Conservation (phyloP, 2,888 invertebrate species). For the Drosophila fungiperda region DNA sequence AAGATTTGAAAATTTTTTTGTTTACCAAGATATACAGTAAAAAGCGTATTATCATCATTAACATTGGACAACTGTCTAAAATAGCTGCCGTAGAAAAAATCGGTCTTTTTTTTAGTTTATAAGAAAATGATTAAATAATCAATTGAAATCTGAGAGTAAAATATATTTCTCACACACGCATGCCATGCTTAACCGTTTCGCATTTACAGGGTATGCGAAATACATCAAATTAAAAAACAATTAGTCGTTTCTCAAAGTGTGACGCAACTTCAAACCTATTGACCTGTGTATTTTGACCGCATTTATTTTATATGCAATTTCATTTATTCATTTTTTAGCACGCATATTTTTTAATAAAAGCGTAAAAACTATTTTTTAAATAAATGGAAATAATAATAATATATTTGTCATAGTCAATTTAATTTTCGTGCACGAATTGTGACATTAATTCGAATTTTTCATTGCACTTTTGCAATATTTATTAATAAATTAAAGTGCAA, state of each 20-base stretch:
- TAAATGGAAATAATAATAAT: slow-evolving; percentile 10
- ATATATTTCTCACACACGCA: background rate
- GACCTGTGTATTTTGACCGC: slow-evolving; percentile 47
- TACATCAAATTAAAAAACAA: slow-evolving; percentile 69
- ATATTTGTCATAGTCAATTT: slow-evolving; percentile 64
- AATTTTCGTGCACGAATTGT: slow-evolving; percentile 48
- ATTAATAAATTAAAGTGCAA: slow-evolving; percentile 4
- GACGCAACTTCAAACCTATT: slow-evolving; percentile 24
- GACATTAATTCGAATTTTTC: slow-evolving; percentile 52
- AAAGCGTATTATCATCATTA: too few species aligned
- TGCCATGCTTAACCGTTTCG: background rate
- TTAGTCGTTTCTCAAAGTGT: slow-evolving; percentile 33
- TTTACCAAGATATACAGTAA: background rate
- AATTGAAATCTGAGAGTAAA: background rate
- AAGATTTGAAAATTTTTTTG: background rate
- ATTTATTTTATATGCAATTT: slow-evolving; percentile 65
- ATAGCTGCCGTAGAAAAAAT: background rate
- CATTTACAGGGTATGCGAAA: slow-evolving; percentile 25
- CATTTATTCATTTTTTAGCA: slow-evolving; percentile 65
- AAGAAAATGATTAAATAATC: background rate
- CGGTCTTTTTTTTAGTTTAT: background rate
- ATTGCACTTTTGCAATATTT: slow-evolving; percentile 49
- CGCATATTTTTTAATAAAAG: background rate
- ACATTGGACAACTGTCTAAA: background rate
- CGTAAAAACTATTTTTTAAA: slow-evolving; percentile 3